phyloP scores from a whole-genome alignment of 2,797 vertebrate genomes.

The Macroramphosus scolopax region DNA sequence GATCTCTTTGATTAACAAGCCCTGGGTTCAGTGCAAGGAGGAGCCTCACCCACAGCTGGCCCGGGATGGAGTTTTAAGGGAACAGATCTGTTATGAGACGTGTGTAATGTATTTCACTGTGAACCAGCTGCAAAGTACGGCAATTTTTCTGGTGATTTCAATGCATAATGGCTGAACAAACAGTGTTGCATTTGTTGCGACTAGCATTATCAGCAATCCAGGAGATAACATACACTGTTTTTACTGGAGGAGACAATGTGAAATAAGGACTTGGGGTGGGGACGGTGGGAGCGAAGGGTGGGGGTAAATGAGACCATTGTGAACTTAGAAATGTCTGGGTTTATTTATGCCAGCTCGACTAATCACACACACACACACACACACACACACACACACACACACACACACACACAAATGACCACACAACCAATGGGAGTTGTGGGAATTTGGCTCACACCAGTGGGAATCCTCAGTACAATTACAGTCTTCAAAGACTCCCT shows the following conservation, averaged over 20 bases:
- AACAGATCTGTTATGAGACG: conserved; percentile 52
- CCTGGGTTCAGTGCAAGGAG: not conserved
- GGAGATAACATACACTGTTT: conserved; percentile 70
- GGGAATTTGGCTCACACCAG: conserved; percentile 64
- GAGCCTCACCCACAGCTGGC: conserved; percentile 9
- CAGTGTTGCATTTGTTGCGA: conserved; percentile 57
- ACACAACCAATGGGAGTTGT: conserved; percentile 60
- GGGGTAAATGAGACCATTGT: conserved; percentile 62
- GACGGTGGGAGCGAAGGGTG: conserved; percentile 29
- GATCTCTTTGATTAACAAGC: conserved; percentile 30
- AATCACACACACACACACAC: conserved; percentile 45
- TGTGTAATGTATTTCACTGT: conserved; percentile 30
- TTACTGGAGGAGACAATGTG: conserved; percentile 75
- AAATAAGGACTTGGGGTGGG: conserved; percentile 48
- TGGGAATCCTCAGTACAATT: conserved; percentile 34
- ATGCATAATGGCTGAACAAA: conserved; percentile 73
- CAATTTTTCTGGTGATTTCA: conserved; percentile 54
- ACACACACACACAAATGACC: too few relatives aligned
- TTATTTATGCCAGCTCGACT: conserved; percentile 64
- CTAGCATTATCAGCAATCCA: conserved; percentile 65
- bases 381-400: too few relatives aligned
- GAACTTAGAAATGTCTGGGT: conserved; percentile 64
- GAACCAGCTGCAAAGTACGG: conserved; percentile 31
- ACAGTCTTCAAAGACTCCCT: conserved; percentile 50
- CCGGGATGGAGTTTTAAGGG: conserved; percentile 11